phyloP scores from a whole-genome alignment of 2,113 vertebrate species.

The Phrynocephalus versicolor region DNA sequence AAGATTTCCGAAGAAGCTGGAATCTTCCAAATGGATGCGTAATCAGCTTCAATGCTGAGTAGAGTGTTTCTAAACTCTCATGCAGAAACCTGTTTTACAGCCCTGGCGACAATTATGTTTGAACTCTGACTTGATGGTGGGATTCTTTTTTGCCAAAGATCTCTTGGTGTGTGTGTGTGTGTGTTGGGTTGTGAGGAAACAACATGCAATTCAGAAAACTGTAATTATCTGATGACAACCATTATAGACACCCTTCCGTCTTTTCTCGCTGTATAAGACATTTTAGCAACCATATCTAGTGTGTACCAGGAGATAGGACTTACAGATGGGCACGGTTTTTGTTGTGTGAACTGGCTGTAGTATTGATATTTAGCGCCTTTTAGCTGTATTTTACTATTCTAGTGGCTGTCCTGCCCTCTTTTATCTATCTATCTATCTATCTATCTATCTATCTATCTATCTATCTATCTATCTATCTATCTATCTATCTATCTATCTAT shows the following conservation, averaged over 20 bases:
- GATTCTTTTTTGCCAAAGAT: not conserved
- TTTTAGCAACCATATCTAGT: not conserved
- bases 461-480: no score
- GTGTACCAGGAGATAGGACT: not conserved
- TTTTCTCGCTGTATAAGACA: not conserved
- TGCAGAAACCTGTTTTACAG: not conserved
- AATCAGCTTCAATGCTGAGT: not conserved
- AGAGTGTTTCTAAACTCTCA: not conserved
- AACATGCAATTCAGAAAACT: not conserved
- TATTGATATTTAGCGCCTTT: no score
- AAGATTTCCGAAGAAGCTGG: not conserved
- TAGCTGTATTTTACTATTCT: no score
- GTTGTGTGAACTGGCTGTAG: conserved; percentile 2
- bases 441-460: no score
- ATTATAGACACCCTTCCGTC: not conserved
- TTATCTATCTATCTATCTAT: no score
- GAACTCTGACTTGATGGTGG: not conserved
- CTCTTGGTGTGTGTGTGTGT: no score
- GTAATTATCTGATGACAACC: not conserved
- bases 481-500: no score
- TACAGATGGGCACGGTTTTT: not conserved
- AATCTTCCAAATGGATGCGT: not conserved
- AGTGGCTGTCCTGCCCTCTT: no score
- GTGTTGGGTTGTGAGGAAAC: not conserved
- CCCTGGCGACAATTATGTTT: not conserved